Evolutionary conservation across 2,888 invertebrate species (phyloP).

Genomic region (Tricholauxania praeusta): DNA sequence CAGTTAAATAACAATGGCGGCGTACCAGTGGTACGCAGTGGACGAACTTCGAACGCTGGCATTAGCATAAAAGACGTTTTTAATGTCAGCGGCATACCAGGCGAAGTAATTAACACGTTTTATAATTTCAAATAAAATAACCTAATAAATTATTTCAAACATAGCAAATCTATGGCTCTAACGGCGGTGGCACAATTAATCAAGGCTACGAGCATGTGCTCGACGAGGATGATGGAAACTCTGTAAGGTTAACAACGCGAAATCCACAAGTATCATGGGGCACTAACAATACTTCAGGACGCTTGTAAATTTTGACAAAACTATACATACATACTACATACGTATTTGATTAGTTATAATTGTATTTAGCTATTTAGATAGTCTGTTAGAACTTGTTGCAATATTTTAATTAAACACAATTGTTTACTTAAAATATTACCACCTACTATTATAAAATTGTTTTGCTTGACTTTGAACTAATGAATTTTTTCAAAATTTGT

Average conservation of each 20-base stretch:
- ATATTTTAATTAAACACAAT: no score
- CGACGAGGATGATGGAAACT: conserved; percentile 79
- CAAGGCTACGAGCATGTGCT: conserved; percentile 79
- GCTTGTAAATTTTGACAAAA: conserved; percentile 53
- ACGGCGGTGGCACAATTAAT: conserved; percentile 80
- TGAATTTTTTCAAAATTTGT: conserved; percentile 4
- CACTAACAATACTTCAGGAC: conserved; percentile 65
- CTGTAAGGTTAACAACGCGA: conserved; percentile 79
- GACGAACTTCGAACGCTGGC: conserved; percentile 81
- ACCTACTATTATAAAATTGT: no score
- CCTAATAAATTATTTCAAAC: background rate
- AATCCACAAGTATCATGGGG: conserved; percentile 73
- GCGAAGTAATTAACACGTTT: conserved; percentile 54
- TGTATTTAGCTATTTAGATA: no score
- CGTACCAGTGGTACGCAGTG: conserved; percentile 71
- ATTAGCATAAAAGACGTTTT: conserved; percentile 87
- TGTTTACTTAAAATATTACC: no score
- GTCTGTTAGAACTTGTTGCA: no score
- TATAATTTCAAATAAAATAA: background rate
- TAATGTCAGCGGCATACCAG: conserved; percentile 72
- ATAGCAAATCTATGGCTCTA: conserved; percentile 62
- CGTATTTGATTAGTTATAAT: no score
- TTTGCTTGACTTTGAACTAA: no score
- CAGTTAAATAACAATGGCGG: conserved; percentile 74
- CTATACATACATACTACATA: no score